Evolutionary conservation across 1,140 invertebrate genomes (phyloP), one percentile per base, ranked within the genome.

Genomic region (Diorhabda elongata): DNA sequence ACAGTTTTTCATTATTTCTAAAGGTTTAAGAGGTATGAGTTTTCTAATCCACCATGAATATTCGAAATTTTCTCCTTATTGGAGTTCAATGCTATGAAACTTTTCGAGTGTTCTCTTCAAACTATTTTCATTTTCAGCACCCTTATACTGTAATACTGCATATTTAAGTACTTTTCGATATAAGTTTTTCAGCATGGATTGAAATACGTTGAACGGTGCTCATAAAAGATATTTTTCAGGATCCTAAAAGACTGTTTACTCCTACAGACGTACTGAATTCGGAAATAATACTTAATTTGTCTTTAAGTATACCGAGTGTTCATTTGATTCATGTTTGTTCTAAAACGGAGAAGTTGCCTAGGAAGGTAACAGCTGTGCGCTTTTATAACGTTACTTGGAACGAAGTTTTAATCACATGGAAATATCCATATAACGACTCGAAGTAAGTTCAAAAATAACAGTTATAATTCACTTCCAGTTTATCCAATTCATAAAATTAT

Each of bases 401-500:
- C 67, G 76, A 79, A 63, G 72, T 78, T 64, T 68, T 79, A 44
- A 61, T 79, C 52, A 70, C 73, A 42, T 79, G 77, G 77, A 77
- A 74, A 45, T 73, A 77, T 69, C 57, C 64, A 7, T 44, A 66
- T 56, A 71, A 73, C 45, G 45, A 45, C 58, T 66, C 75, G 52
- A 75, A 73, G 76, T 78, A 62, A 67, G 68, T 71, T 52, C 11
- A 61, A 3, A 26, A 11, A 56, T 7, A 7, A 56, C 52, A 56
- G 9, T 58, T 58, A 58, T n/a, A 58, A 26, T 3, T 56, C 52
- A 56, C 6, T 56, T 26, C 26, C 26, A 26, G 26, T 26, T 26
- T 26, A 26, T 26, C 26, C 26, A 26, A 26, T 26, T 26, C 26
- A 26, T 26, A 26, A 26, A 26, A 26, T 26, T 26, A 26, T 26